Evolutionary conservation across 2,888 invertebrate genomes (phyloP).

Genomic region (Sussaba pulchella): DNA sequence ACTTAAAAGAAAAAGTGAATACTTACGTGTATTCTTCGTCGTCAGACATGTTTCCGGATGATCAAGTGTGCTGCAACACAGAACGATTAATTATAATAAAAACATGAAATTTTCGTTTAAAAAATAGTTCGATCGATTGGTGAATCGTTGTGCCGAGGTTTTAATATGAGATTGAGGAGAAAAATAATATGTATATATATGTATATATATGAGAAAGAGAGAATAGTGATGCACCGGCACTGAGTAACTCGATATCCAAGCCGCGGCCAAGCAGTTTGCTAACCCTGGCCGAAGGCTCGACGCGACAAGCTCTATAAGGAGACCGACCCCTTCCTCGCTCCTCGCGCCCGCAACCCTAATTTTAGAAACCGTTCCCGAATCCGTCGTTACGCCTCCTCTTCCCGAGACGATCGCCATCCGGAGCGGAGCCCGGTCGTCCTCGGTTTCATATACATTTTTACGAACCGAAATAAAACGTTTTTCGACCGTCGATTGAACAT

Average conservation of each 20-base stretch:
- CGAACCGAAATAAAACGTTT: slow-evolving; percentile 15
- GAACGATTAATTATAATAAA: slow-evolving; percentile 71
- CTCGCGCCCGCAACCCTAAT: slow-evolving; percentile 77
- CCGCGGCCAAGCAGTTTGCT: slow-evolving; percentile 74
- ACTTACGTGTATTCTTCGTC: slow-evolving; percentile 98
- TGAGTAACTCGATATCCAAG: slow-evolving; percentile 72
- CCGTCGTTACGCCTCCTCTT: slow-evolving; percentile 68
- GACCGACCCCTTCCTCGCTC: slow-evolving; percentile 61
- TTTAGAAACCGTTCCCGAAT: slow-evolving; percentile 77
- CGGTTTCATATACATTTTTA: slow-evolving; percentile 27
- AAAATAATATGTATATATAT: no score
- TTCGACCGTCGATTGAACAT: slow-evolving; percentile 16
- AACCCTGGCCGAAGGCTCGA: slow-evolving; percentile 80
- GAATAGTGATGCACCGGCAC: slow-evolving; percentile 63
- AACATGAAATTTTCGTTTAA: no score
- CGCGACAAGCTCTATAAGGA: slow-evolving; percentile 73
- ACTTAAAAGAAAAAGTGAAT: slow-evolving; percentile 71
- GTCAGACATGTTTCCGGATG: slow-evolving; percentile 94
- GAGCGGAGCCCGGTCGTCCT: slow-evolving; percentile 34
- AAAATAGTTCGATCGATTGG: not conserved
- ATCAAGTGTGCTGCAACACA: slow-evolving; percentile 87
- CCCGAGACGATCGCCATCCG: slow-evolving; percentile 51
- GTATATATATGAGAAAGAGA: slow-evolving; percentile 28
- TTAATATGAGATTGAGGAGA: no score
- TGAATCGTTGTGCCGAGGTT: not conserved